Percentiles rank a stretch among this genome's conserved stretches.
Evolutionary conservation across 2,888 invertebrate species (phyloP).

Genomic region (Bugula neritina): DNA sequence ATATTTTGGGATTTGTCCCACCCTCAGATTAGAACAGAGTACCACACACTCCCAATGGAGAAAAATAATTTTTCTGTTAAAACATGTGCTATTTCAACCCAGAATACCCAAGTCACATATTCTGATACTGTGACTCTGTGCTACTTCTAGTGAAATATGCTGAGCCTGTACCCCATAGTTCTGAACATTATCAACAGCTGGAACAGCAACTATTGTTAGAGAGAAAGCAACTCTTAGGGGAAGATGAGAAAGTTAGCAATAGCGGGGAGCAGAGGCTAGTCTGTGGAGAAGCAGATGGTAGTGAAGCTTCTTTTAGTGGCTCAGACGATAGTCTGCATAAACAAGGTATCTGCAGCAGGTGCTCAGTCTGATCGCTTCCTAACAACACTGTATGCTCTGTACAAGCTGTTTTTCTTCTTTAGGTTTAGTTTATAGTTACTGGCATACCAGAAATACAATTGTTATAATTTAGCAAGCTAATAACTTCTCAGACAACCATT

Average conservation of each 20-base stretch:
- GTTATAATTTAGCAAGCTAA: too few relatives aligned
- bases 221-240: background rate
- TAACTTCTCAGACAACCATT: too few relatives aligned
- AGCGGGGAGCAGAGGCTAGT: background rate
- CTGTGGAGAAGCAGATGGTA: background rate
- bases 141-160: background rate
- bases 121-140: too few relatives aligned
- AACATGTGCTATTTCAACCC: too few relatives aligned
- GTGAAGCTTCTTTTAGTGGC: background rate
- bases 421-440: too few relatives aligned
- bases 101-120: too few relatives aligned
- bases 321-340: slow-evolving; percentile 14
- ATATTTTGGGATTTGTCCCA: too few relatives aligned
- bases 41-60: too few relatives aligned
- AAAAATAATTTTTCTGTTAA: too few relatives aligned
- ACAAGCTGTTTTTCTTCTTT: background rate
- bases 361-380: background rate
- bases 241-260: background rate
- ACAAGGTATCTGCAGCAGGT: slow-evolving; percentile 14
- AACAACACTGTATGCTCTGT: background rate
- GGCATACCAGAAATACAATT: too few relatives aligned
- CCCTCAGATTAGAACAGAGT: too few relatives aligned
- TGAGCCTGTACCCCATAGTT: background rate
- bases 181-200: background rate
- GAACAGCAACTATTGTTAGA: slow-evolving; percentile 4